phyloP scores from a whole-genome alignment of 1,140 invertebrate species.

The Oppia nitens region DNA sequence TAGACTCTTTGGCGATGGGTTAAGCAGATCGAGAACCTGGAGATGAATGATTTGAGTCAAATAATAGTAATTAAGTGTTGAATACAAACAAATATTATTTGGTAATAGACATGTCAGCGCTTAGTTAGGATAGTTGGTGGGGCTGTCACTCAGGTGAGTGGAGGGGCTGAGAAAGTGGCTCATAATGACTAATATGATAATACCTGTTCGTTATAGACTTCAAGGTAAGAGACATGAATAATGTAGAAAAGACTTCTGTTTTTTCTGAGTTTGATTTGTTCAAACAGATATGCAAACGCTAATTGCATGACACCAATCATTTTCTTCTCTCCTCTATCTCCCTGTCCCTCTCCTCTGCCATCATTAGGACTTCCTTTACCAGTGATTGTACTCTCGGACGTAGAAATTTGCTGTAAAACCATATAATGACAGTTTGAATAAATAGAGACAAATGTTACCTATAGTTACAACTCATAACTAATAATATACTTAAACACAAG shows the following conservation, averaged over 20 bases:
- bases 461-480: not conserved
- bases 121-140: not conserved
- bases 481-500: not conserved
- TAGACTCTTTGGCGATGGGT: conserved; percentile 61
- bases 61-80: not conserved
- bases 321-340: not conserved
- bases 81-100: not conserved
- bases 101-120: not conserved
- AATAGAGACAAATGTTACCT: conserved; percentile 1
- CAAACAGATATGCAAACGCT: conserved; percentile 71
- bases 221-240: conserved; percentile 78
- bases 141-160: not conserved
- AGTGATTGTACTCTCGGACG: not conserved
- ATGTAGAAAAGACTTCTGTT: conserved; percentile 51
- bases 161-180: not conserved
- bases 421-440: not conserved
- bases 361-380: not conserved
- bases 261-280: conserved; percentile 41
- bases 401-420: not conserved
- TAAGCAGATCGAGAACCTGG: conserved; percentile 82
- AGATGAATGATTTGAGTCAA: conserved; percentile 15
- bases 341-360: not conserved
- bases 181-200: conserved; percentile 19
- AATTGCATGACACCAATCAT: conserved; percentile 21
- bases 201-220: conserved; percentile 92